Conservation (phyloP, 2,113 vertebrate genomes). For the Rhagologus leucostigma region DNA sequence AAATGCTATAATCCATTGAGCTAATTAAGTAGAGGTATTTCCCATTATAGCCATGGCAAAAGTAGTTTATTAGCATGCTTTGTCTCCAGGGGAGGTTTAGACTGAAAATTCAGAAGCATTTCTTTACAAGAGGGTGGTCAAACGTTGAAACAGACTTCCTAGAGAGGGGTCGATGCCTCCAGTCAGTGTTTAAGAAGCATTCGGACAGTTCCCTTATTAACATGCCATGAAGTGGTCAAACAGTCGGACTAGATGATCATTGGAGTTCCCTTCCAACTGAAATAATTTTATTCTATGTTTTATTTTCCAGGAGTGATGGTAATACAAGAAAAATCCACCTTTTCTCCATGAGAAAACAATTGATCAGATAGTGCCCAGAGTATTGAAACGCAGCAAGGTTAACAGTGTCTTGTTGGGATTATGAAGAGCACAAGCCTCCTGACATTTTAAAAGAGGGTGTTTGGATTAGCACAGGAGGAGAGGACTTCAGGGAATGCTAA, state of each 20-base stretch:
- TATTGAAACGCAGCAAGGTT: background rate
- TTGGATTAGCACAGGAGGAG: background rate
- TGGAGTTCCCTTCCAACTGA: background rate
- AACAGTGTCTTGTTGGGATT: background rate
- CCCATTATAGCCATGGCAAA: background rate
- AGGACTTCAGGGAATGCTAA: background rate
- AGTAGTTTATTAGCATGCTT: background rate
- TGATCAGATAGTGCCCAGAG: background rate
- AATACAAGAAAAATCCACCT: background rate
- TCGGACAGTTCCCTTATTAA: background rate
- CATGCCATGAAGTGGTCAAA: background rate
- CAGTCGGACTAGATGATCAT: background rate
- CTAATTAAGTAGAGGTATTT: background rate
- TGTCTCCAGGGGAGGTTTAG: background rate
- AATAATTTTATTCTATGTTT: background rate
- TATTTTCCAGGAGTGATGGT: background rate
- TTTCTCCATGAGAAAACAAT: background rate
- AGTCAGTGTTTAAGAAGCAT: background rate
- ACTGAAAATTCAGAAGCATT: background rate
- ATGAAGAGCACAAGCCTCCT: background rate
- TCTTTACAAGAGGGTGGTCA: background rate
- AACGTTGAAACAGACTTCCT: background rate
- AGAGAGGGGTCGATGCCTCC: accelerated
- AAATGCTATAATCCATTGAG: background rate
- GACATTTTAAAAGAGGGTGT: background rate